Evolutionary conservation across 2,888 invertebrate genomes (phyloP).

Genomic region (Seira ritae): DNA sequence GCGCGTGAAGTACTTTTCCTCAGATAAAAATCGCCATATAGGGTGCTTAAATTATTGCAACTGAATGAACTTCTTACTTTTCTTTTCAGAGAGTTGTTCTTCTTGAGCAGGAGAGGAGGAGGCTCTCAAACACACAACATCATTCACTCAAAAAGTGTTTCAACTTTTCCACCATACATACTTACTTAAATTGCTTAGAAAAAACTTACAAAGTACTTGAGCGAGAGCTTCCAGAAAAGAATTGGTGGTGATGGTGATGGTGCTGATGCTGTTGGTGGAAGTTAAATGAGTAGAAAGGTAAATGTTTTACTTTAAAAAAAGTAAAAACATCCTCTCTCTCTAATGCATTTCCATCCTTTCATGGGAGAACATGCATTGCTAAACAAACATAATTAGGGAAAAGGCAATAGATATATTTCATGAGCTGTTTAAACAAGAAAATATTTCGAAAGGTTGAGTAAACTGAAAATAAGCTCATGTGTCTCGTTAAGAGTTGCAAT

Average conservation of each 20-base stretch:
- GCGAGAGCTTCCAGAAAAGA: too few species aligned
- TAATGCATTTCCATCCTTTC: conserved; percentile 48
- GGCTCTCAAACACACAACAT: conserved; percentile 38
- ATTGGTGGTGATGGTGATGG: neutral
- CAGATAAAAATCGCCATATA: conserved; percentile 62
- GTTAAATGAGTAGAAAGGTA: conserved; percentile 24
- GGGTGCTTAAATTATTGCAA: conserved; percentile 67
- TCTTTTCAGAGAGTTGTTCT: conserved; percentile 22
- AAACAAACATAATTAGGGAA: conserved; percentile 65
- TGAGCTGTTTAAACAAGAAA: conserved; percentile 60
- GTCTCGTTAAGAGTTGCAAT: conserved; percentile 58
- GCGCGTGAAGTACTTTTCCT: conserved; percentile 56
- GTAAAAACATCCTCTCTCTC: conserved; percentile 20
- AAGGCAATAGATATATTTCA: conserved; percentile 59
- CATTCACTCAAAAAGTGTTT: conserved; percentile 61
- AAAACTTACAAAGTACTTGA: neutral
- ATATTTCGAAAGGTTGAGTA: conserved; percentile 65
- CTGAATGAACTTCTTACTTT: conserved; percentile 59
- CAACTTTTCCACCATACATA: conserved; percentile 17
- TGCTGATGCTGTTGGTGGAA: conserved; percentile 33
- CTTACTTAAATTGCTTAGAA: conserved; percentile 9
- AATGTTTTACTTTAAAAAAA: conserved; percentile 42
- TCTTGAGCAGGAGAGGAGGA: too few species aligned
- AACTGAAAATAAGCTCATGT: conserved; percentile 65
- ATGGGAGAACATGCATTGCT: conserved; percentile 42